phyloP scores from a whole-genome alignment of 2,888 invertebrate species.

The Hirtodrosophila confusa region DNA sequence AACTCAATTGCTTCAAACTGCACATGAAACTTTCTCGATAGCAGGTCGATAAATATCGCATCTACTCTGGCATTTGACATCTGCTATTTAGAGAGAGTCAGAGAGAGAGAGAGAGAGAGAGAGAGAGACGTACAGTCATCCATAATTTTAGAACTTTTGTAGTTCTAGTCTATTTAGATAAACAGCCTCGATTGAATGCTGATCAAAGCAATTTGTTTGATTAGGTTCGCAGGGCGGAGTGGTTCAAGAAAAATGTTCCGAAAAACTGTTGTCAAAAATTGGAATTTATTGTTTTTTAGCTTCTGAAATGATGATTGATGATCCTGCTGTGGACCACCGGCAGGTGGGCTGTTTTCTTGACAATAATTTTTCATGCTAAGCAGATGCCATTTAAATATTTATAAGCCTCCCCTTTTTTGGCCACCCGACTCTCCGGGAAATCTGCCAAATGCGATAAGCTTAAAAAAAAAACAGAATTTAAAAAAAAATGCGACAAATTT shows the following conservation, averaged over 20 bases:
- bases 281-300: constrained; percentile 4
- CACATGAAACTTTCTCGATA: constrained; percentile 23
- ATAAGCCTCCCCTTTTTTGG: constrained; percentile 32
- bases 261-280: too few relatives aligned
- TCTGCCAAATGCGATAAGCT: constrained; percentile 49
- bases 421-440: constrained; percentile 3
- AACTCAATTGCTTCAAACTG: constrained; percentile 9
- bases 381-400: constrained; percentile 67
- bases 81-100: not conserved
- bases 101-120: not conserved
- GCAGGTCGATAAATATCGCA: constrained; percentile 32
- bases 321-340: constrained; percentile 15
- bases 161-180: too few relatives aligned
- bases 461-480: constrained; percentile 10
- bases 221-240: too few relatives aligned
- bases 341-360: constrained; percentile 48
- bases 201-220: too few relatives aligned
- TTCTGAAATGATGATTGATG: constrained; percentile 50
- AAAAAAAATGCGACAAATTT: constrained; percentile 50
- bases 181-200: too few relatives aligned
- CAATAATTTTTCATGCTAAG: constrained; percentile 56
- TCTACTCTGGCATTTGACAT: not conserved
- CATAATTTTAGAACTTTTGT: too few relatives aligned
- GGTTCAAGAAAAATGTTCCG: too few relatives aligned
- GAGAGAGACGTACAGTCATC: too few relatives aligned